These are phyloP conservation scores for Indicator indicator DNA, from an alignment of 2,113 vertebrate species.

Conservation along the genomic window DNA sequence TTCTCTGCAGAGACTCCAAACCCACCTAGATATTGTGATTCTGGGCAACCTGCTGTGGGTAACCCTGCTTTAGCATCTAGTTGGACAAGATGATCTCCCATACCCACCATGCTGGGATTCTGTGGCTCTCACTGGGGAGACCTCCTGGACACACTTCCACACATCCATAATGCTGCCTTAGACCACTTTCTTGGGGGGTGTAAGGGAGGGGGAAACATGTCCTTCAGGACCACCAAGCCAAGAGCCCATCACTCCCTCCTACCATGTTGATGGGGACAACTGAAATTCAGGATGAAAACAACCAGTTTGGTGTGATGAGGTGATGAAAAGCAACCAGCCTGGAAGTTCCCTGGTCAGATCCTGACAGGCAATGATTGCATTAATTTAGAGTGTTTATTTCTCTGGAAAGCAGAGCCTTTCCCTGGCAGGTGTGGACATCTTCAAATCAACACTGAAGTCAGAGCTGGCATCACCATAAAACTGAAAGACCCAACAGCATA, in stretches of 20 bases:
- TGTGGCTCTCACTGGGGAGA: accelerated
- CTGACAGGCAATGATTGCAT: conserved; percentile 2
- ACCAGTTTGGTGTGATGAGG: neutral
- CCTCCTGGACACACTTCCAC: neutral
- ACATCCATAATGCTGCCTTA: accelerated
- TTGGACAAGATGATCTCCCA: too few species aligned
- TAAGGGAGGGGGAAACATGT: accelerated
- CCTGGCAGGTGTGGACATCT: neutral
- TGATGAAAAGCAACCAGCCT: neutral
- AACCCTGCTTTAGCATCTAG: too few species aligned
- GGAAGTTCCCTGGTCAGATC: neutral
- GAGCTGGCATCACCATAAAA: neutral
- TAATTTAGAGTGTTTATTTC: conserved; percentile 25
- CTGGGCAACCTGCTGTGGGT: too few species aligned
- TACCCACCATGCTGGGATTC: too few species aligned
- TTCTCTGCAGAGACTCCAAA: too few species aligned
- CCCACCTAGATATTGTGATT: too few species aligned
- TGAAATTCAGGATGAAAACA: neutral
- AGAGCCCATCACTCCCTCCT: neutral
- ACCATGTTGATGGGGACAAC: accelerated
- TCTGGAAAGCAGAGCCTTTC: conserved; percentile 3
- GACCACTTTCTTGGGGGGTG: neutral
- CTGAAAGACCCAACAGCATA: accelerated
- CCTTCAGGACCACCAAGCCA: neutral
- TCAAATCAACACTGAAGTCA: neutral